Conservation (phyloP, 2,888 invertebrate genomes). For the Ephialtes manifestator region DNA sequence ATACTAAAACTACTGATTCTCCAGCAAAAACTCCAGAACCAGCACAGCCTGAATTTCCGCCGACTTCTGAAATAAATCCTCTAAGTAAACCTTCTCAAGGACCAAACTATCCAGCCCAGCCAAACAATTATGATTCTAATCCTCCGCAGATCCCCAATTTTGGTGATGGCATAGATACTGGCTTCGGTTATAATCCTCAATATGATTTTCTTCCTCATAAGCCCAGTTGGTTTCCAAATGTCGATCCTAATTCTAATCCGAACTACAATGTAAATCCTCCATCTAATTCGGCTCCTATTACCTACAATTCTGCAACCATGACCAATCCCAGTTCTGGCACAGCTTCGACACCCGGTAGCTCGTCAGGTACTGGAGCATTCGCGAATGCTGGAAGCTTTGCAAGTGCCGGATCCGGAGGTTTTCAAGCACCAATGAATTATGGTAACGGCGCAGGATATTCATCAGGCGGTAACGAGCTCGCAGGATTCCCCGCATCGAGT, state of each 20-base stretch:
- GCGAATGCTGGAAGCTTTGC: conserved; percentile 72
- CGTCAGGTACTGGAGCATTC: conserved; percentile 65
- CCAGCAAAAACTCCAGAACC: conserved; percentile 18
- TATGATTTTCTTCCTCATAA: conserved; percentile 44
- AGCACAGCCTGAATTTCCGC: background rate
- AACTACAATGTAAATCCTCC: conserved; percentile 19
- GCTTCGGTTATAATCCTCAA: conserved; percentile 41
- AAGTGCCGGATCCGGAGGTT: conserved; percentile 64
- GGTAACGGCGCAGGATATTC: conserved; percentile 63
- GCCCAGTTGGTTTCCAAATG: conserved; percentile 27
- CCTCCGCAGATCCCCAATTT: conserved; percentile 2
- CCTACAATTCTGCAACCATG: conserved; percentile 28
- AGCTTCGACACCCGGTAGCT: conserved; percentile 45
- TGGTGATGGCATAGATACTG: conserved; percentile 13
- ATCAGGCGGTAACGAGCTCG: conserved; percentile 63
- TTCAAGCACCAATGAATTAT: conserved; percentile 62
- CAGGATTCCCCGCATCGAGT: conserved; percentile 58
- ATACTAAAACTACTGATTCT: background rate
- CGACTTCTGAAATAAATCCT: conserved; percentile 29
- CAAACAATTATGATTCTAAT: conserved; percentile 36
- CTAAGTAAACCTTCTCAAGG: background rate
- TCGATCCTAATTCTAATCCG: conserved; percentile 8
- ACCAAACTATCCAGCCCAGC: conserved; percentile 13
- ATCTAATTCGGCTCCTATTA: conserved; percentile 7
- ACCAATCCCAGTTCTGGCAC: conserved; percentile 50